A percentile compares a stretch with the other conserved stretches of the same genome.
Conservation (phyloP, 2,113 vertebrate genomes). For the Scalopus aquaticus region DNA sequence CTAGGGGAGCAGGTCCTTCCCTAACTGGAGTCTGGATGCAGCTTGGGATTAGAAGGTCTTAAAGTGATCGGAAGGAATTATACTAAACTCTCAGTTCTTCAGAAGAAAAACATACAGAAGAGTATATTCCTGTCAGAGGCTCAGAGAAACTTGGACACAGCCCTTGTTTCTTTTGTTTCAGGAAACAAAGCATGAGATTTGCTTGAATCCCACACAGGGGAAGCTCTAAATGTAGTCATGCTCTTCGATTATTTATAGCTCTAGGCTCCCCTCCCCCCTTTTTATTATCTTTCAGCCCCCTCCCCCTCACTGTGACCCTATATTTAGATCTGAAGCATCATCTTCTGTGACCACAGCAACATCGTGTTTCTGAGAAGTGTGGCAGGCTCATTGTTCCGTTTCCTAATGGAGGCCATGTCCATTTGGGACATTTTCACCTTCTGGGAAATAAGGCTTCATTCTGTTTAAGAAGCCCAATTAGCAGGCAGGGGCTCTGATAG, state of each 20-base stretch:
- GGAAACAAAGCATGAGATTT: constrained; percentile 62
- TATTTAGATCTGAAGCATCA: constrained; percentile 65
- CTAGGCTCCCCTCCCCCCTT: neutral
- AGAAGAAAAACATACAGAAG: neutral
- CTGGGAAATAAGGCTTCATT: neutral
- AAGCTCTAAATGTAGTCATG: neutral
- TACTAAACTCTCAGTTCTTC: constrained; percentile 43
- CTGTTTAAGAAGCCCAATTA: constrained; percentile 18
- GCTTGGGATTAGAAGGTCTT: neutral
- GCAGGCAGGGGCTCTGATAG: neutral
- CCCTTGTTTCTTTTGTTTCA: constrained; percentile 65
- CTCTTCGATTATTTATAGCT: constrained; percentile 65
- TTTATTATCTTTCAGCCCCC: neutral
- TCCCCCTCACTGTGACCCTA: neutral
- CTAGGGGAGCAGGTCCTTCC: neutral
- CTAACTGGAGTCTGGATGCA: neutral
- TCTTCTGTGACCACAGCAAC: constrained; percentile 46
- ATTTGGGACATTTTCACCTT: constrained; percentile 25
- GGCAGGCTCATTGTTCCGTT: neutral
- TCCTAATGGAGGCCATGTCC: neutral
- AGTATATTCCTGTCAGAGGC: constrained; percentile 26
- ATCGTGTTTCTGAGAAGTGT: neutral
- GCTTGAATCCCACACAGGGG: neutral
- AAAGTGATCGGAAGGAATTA: neutral
- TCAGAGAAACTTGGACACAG: constrained; percentile 11